Percentiles rank a stretch among this genome's conserved stretches.
phyloP scores from a whole-genome alignment of 2,797 vertebrate species.

The Sarcoramphus papa region DNA sequence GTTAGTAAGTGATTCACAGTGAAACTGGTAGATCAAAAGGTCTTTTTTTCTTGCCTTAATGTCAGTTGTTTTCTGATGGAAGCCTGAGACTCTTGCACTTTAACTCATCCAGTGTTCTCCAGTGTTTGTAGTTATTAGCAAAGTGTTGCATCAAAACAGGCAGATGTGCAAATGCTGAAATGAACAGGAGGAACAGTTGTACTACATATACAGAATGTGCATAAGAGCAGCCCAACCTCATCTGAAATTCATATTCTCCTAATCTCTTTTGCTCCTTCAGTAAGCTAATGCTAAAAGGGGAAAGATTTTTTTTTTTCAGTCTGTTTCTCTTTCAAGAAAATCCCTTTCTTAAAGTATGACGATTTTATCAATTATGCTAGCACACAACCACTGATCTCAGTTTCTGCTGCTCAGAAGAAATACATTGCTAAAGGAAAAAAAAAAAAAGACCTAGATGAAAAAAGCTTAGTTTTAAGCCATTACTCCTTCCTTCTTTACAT shows the following conservation, averaged over 20 bases:
- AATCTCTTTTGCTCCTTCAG: not conserved
- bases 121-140: conserved; percentile 93
- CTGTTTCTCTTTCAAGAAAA: not conserved
- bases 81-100: conserved; percentile 90
- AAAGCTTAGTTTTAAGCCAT: not conserved
- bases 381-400: not conserved
- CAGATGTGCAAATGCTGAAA: conserved; percentile 89
- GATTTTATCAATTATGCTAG: not conserved
- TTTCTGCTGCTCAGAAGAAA: not conserved
- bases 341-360: not conserved
- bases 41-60: conserved; percentile 51
- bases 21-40: conserved; percentile 56
- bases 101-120: conserved; percentile 92
- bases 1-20: conserved; percentile 67
- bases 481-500: not conserved
- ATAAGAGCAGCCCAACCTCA: not conserved
- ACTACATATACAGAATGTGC: not conserved
- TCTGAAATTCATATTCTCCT: not conserved
- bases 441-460: not conserved
- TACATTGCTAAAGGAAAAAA: not conserved
- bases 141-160: conserved; percentile 92
- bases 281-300: not conserved
- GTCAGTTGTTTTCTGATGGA: conserved; percentile 75
- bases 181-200: not conserved
- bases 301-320: not conserved